Percentiles rank a stretch among this genome's conserved stretches.
Conservation (phyloP, 2,113 vertebrate species). For the Lagenorhynchus albirostris region DNA sequence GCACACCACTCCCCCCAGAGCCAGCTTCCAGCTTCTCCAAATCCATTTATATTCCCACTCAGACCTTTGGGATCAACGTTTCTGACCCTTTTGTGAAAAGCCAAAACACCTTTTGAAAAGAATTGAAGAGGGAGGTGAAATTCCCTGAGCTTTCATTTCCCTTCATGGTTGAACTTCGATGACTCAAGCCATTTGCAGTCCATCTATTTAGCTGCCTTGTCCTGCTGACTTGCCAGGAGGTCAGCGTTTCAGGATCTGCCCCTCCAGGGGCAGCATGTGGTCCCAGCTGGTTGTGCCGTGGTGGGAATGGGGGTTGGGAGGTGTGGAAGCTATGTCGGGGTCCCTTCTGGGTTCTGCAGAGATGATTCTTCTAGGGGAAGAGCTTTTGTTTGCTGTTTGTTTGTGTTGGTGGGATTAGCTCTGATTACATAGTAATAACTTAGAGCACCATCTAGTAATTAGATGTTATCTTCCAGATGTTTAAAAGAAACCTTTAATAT, state of each 20-base stretch:
- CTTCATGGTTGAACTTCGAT: conserved; percentile 60
- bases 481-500: conserved; percentile 69
- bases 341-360: neutral
- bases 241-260: neutral
- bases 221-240: neutral
- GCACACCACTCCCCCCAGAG: neutral
- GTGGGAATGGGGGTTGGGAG: neutral
- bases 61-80: conserved; percentile 57
- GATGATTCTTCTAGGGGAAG: neutral
- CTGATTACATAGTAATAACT: conserved; percentile 67
- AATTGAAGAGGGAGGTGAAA: neutral
- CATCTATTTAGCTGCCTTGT: conserved; percentile 28
- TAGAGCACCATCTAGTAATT: conserved; percentile 59
- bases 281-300: conserved; percentile 42
- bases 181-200: conserved; percentile 42
- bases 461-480: conserved; percentile 72
- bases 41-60: neutral
- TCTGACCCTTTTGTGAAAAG: conserved; percentile 35
- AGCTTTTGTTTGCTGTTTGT: conserved; percentile 57
- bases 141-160: conserved; percentile 41
- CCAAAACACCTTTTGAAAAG: conserved; percentile 33
- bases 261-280: conserved; percentile 43
- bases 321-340: neutral
- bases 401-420: conserved; percentile 66
- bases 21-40: neutral